Percentiles rank a stretch among this genome's conserved stretches.
Evolutionary conservation across 2,113 vertebrate species (phyloP).

Genomic region (Lophura nycthemera): DNA sequence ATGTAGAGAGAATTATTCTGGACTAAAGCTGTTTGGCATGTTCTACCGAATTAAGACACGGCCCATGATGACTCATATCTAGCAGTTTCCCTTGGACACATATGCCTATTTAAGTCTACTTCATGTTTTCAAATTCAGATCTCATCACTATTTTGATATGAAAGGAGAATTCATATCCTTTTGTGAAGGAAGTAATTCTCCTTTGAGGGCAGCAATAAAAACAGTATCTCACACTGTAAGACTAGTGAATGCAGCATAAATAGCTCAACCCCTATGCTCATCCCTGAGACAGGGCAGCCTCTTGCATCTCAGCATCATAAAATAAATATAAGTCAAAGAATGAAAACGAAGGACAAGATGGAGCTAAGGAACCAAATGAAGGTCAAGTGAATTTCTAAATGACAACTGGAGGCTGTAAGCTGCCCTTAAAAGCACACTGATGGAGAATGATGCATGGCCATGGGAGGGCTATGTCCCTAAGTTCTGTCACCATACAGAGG

Average conservation of each 20-base stretch:
- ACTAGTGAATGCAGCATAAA: background rate
- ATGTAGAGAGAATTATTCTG: background rate
- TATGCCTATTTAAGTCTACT: background rate
- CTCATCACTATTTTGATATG: background rate
- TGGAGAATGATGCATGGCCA: background rate
- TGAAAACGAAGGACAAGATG: conserved; percentile 10
- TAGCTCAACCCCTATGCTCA: conserved; percentile 13
- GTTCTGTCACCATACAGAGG: background rate
- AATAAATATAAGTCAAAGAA: conserved; percentile 26
- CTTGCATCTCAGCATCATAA: conserved; percentile 9
- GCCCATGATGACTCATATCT: background rate
- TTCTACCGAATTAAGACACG: background rate
- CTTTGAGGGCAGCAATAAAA: conserved; percentile 40
- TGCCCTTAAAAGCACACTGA: background rate
- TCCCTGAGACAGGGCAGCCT: background rate
- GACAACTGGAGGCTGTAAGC: background rate
- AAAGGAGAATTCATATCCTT: background rate
- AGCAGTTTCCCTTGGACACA: background rate
- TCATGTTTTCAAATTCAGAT: background rate
- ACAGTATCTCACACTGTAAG: background rate
- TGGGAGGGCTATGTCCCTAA: background rate
- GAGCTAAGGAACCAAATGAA: background rate
- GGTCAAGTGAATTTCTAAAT: background rate
- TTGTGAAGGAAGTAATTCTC: background rate
- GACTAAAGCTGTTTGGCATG: background rate